phyloP scores from a whole-genome alignment of 1,140 invertebrate genomes.

The Monochamus saltuarius region DNA sequence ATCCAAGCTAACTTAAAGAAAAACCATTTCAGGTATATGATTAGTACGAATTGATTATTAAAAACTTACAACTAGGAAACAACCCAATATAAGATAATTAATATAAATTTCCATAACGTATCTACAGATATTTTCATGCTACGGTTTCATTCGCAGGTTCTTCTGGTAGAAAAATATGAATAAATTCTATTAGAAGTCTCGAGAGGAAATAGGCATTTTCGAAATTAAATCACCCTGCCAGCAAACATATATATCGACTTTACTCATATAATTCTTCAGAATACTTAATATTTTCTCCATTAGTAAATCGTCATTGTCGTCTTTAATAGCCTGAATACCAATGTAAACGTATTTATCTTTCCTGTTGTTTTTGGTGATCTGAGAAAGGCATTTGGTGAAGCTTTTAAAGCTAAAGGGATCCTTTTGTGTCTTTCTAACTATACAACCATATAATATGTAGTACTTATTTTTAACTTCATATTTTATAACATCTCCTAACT shows the following conservation, averaged over 20 bases:
- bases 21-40: too few species aligned
- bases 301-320: slow-evolving; percentile 27
- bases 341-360: slow-evolving; percentile 28
- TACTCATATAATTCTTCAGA: slow-evolving; percentile 29
- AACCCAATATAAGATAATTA: too few species aligned
- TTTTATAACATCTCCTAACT: slow-evolving; percentile 12
- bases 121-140: too few species aligned
- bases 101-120: too few species aligned
- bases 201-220: too few species aligned
- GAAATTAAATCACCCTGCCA: too few species aligned
- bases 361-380: slow-evolving; percentile 34
- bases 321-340: slow-evolving; percentile 29
- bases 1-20: too few species aligned
- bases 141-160: too few species aligned
- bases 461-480: slow-evolving; percentile 16
- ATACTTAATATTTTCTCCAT: slow-evolving; percentile 38
- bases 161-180: too few species aligned
- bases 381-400: slow-evolving; percentile 31
- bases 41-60: too few species aligned
- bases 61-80: too few species aligned
- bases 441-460: slow-evolving; percentile 36
- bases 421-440: slow-evolving; percentile 28
- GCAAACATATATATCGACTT: slow-evolving; percentile 31
- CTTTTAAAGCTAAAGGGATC: slow-evolving; percentile 30
- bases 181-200: too few species aligned